A percentile compares a stretch with the other conserved stretches of the same genome.
These are phyloP conservation scores for Actinemys pallida DNA, from an alignment of 2,113 vertebrate genomes.

Conservation along the genomic window DNA sequence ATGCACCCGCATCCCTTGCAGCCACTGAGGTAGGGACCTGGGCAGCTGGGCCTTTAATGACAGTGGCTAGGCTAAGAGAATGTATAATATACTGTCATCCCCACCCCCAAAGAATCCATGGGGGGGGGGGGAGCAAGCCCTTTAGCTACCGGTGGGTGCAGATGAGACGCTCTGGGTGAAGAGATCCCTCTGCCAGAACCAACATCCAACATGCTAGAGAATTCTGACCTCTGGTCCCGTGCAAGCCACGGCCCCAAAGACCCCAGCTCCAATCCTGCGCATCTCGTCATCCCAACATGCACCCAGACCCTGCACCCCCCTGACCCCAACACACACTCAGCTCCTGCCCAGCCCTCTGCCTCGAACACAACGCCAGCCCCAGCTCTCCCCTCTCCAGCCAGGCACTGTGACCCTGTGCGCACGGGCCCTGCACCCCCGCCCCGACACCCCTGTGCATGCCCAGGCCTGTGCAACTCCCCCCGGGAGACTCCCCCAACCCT, in stretches of 20 bases:
- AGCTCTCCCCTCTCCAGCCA: neutral
- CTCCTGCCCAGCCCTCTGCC: neutral
- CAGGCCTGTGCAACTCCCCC: neutral
- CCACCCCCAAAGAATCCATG: neutral
- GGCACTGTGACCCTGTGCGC: neutral
- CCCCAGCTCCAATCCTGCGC: neutral
- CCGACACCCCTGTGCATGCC: neutral
- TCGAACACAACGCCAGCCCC: neutral
- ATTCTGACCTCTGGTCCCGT: neutral
- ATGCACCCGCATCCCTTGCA: neutral
- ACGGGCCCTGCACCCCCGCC: too few relatives aligned
- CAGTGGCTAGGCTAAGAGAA: neutral
- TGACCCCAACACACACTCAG: neutral
- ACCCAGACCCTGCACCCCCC: conserved; percentile 53
- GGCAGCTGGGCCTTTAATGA: neutral
- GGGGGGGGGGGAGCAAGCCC: neutral
- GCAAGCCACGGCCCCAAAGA: neutral
- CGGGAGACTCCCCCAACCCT: too few relatives aligned
- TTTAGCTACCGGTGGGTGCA: neutral
- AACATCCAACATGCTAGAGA: neutral
- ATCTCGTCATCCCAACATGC: neutral
- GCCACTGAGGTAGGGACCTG: neutral
- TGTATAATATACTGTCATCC: neutral
- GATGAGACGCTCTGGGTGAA: neutral
- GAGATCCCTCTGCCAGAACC: neutral